A percentile compares a stretch with the other conserved stretches of the same genome.
phyloP scores from a whole-genome alignment of 2,797 vertebrate genomes.

The Pangasius mekongensis region DNA sequence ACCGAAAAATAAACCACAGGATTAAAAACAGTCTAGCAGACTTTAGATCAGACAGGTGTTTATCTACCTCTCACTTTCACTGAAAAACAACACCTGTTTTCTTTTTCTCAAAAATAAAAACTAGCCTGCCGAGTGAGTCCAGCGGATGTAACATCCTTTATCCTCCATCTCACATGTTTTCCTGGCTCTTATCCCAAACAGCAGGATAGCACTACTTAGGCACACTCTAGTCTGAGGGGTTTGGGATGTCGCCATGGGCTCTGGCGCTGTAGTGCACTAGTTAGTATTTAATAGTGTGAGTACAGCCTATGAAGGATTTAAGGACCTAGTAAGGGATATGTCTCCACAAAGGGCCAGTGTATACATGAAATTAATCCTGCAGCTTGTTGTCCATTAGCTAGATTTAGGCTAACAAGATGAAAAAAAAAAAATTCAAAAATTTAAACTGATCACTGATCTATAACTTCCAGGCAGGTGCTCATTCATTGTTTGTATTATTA shows the following conservation, averaged over 20 bases:
- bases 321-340: neutral
- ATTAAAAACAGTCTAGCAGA: neutral
- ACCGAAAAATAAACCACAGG: neutral
- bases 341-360: no score
- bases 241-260: neutral
- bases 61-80: neutral
- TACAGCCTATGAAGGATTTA: neutral
- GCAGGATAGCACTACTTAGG: conserved; percentile 5
- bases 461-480: neutral
- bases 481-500: neutral
- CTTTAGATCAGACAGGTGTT: neutral
- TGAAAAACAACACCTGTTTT: neutral
- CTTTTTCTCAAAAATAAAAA: neutral
- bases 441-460: neutral
- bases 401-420: neutral
- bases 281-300: neutral
- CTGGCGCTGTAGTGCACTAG: no score
- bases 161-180: neutral
- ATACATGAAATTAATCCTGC: no score
- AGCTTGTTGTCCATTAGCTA: neutral
- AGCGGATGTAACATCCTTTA: neutral
- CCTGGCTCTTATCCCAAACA: neutral
- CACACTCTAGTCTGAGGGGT: neutral
- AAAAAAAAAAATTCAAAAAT: neutral
- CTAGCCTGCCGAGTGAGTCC: no score